Percentiles rank a stretch among this genome's conserved stretches.
phyloP scores from a whole-genome alignment of 2,113 vertebrate genomes.

The Albula goreensis region DNA sequence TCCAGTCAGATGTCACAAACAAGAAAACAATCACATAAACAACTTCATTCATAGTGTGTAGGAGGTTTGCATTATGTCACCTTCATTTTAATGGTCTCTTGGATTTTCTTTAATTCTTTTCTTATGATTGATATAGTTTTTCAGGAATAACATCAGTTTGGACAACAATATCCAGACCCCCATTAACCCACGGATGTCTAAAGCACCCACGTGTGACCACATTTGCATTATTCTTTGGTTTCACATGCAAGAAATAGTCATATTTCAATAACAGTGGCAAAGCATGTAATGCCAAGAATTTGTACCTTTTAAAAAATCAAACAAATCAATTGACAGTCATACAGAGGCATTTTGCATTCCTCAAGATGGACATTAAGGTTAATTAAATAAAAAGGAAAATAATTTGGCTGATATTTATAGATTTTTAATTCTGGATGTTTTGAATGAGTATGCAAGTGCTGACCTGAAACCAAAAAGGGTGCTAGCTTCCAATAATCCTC shows the following conservation, averaged over 20 bases:
- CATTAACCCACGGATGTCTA: conserved; percentile 52
- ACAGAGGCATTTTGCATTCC: conserved; percentile 69
- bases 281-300: background rate
- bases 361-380: conserved; percentile 69
- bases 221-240: conserved; percentile 55
- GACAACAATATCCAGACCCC: conserved; percentile 56
- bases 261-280: conserved; percentile 39
- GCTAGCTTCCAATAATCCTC: conserved; percentile 25
- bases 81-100: conserved; percentile 67
- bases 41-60: conserved; percentile 64
- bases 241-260: conserved; percentile 45
- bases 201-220: conserved; percentile 50
- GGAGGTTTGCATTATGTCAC: conserved; percentile 56
- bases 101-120: conserved; percentile 51
- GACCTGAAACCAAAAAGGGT: conserved; percentile 13
- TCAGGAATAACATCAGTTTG: conserved; percentile 47
- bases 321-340: conserved; percentile 68
- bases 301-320: conserved; percentile 57
- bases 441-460: conserved; percentile 33
- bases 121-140: conserved; percentile 66
- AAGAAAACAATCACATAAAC: conserved; percentile 71
- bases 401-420: conserved; percentile 58
- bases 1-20: conserved; percentile 66
- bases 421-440: conserved; percentile 62
- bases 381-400: conserved; percentile 69